Evolutionary conservation across 2,113 vertebrate species (phyloP), one percentile per base, ranked within the genome.

Genomic region (Lynx canadensis): DNA sequence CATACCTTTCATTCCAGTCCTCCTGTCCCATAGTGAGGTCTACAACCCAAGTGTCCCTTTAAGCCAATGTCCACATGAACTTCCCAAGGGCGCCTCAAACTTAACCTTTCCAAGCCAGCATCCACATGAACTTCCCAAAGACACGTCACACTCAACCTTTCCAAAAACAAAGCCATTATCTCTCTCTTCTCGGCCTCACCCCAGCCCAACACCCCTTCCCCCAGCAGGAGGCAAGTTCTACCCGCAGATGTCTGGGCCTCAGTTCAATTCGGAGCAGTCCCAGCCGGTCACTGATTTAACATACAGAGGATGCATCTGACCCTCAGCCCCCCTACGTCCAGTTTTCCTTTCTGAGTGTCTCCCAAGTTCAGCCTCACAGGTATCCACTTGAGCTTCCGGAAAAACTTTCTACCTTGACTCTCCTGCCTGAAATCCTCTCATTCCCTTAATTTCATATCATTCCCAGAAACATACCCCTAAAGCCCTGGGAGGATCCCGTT

Each of bases 391-490:
- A 55, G 15, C 84, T 94, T 78, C 84, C 52, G 21, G 33, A 80
- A 76, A 57, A 41, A 2, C 57, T 83, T 92, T 63, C 86, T 86
- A 27, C 38, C 48, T 60, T 65, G 60, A 71, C 38, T 57, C 84
- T 71, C 88, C 38, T 60, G 48, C 74, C 68, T 36, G 29, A 92
- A 89, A 90, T 33, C 48, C 33, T 90, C 41, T 41, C 13, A 19
- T 71, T 73, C 85, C 27, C 69, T 41, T 38, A 79, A 6, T 57
- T 94, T 83, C 19, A 71, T 4, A 45, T 71, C 36, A 80, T 74
- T 33, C 19, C 31, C 45, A 88, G 88, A 97, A 93, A 91, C 31
- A 69, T 76, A 80, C 60, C 19, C 79, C 57, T 87, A 78, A 88
- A 91, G 23, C 57, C 63, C 57, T 48, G 31, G 11, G 52, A 60